These are phyloP conservation scores for Pterois miles DNA, from an alignment of 2,797 vertebrate genomes.

Conservation along the genomic window DNA sequence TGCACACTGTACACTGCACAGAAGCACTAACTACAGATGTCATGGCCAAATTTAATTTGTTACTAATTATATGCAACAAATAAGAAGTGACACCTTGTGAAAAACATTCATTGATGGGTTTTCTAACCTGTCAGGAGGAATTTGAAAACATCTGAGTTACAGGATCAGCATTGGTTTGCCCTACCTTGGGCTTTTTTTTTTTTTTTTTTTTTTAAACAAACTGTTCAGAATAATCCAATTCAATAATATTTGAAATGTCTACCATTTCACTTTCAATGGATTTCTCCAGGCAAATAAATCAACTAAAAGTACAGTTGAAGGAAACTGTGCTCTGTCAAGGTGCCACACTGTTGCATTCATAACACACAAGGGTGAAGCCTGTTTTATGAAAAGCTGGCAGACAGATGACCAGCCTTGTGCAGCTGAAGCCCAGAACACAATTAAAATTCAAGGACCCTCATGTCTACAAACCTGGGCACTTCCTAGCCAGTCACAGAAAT, in stretches of 20 bases:
- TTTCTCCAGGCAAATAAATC: background rate
- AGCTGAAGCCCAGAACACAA: constrained; percentile 8
- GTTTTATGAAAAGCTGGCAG: background rate
- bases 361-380: background rate
- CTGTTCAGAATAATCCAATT: background rate
- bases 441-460: background rate
- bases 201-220: background rate
- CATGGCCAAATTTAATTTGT: constrained; percentile 17
- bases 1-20: constrained; percentile 1
- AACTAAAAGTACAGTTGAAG: background rate
- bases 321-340: background rate
- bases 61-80: constrained; percentile 22
- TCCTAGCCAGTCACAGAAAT: background rate
- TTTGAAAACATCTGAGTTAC: constrained; percentile 1
- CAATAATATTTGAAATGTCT: background rate
- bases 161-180: background rate
- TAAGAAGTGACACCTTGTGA: constrained; percentile 2
- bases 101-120: constrained; percentile 9
- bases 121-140: background rate
- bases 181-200: background rate
- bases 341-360: background rate
- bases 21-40: background rate
- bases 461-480: background rate
- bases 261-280: background rate
- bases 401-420: background rate